These are phyloP conservation scores for Morinoia aosen DNA, from an alignment of 2,888 invertebrate genomes.

Conservation along the genomic window DNA sequence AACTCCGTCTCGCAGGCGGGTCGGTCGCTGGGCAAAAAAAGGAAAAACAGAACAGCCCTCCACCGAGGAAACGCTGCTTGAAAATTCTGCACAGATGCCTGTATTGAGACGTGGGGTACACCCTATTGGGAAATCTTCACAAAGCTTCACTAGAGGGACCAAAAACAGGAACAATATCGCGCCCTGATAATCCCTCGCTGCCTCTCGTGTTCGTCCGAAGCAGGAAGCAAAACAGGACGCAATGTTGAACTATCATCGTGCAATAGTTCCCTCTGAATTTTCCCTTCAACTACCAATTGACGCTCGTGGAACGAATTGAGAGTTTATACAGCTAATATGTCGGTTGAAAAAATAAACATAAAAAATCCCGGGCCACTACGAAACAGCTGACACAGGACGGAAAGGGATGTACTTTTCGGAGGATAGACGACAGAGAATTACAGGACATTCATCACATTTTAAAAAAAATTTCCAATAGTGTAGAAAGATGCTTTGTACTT, in stretches of 20 bases:
- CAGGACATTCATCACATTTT: background rate
- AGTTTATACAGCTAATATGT: no score
- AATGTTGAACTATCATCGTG: background rate
- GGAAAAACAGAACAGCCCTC: background rate
- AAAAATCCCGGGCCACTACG: background rate
- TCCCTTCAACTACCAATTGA: background rate
- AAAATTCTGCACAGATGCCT: constrained; percentile 36
- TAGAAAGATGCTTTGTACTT: no score
- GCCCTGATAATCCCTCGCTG: background rate
- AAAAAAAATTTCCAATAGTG: background rate
- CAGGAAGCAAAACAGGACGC: constrained; percentile 16
- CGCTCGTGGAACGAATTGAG: background rate
- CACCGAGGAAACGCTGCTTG: background rate
- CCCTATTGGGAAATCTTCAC: constrained; percentile 50
- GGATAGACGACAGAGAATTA: background rate
- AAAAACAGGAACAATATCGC: constrained; percentile 24
- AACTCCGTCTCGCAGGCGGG: background rate
- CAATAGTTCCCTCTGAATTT: background rate
- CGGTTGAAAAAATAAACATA: background rate
- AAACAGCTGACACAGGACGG: background rate
- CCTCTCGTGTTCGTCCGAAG: background rate
- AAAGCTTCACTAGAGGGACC: background rate
- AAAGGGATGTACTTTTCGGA: background rate
- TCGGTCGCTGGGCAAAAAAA: background rate
- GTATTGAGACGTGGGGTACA: constrained; percentile 41